Base-by-base conservation (phyloP, 2,797 vertebrate species). In the Mallotus villosus region DNA sequence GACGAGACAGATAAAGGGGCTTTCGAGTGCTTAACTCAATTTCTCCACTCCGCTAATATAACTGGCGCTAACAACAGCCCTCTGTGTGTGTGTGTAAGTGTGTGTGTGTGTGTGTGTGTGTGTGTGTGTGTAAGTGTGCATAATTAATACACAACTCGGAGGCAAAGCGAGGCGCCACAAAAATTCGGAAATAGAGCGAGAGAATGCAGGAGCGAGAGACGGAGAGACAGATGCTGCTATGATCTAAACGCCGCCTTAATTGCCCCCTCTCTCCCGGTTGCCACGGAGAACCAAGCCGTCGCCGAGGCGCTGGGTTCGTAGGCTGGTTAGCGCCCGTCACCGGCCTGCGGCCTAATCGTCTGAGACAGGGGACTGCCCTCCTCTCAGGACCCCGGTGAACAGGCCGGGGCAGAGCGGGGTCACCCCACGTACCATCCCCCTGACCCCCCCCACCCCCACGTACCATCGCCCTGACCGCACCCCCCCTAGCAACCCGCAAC, bases 241-340 rank as follows among this genome's bases (percentile, higher is more conserved):
- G 93, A 94, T 94, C 92, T 94, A 93, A 96, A 95, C 91, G 91
- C 89, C 75, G 90, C 80, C 73, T 83, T 93, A 90, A 93, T 92
- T 92, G 87, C 85, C 78, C 76, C 92, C 37, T 11, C 87, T 11
- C 87, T 68, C 73, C 66, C 66, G 83, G 85, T 84, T 89, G 88
- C 90, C 76, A 79, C 88, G 90, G 89, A 92, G 92, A 92, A 89
- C 92, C 94, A 94, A 85, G 80, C 85, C 89, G 87, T 90, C 84
- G 80, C 85, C 90, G 77, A 79, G 78, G 88, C 78, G 74, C 88
- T 68, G 84, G 85, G 93, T 90, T 94, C 92, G 92, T 81, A 71
- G 86, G 91, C 91, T 89, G 92, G 92, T 91, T 91, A 93, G 86
- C 82, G 88, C 86, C 86, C 81, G 74, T 95, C 93, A 93, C 75